Evolutionary conservation across 2,888 invertebrate species (phyloP), one percentile per base, ranked within the genome.

Genomic region (Himalopsyche japonica): DNA sequence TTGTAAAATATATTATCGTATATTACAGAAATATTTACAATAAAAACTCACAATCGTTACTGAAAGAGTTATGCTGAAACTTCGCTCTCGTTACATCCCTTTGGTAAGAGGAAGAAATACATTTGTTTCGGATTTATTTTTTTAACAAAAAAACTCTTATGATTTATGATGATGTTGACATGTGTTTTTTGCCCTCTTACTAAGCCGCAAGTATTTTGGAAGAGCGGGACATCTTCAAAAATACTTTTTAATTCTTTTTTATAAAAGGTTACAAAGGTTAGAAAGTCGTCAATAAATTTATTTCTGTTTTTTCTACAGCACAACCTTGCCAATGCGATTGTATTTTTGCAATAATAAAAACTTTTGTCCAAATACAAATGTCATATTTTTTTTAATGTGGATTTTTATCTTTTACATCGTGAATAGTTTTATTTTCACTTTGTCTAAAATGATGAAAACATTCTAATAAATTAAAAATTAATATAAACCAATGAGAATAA

Each of bases 131-230:
- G 76, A 57, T 57, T 18, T 76, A 76, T 48, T 81, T 76, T 20
- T 20, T 32, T 47, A 43, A 47, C 37, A 76, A 82, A 80, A 85
- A 82, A 85, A 49, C 48, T 49, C 43, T 48, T 79, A 80, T 82
- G 85, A 85, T 85, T 85, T 85, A 85, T 85, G 79, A 76, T 76
- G 80, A 80, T 82, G 85, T 85, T 85, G 85, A 85, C 85, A 82
- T 47, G 82, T 83, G 57, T 76, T 76, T 76, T 76, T 76, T 76
- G 30, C 34, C 34, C 34, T 76, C 7, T 57, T 57, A 24, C 57
- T 57, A 57, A 57, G 57, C 57, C 57, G 57, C 57, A 57, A 57
- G 57, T 57, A 57, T 57, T 57, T 57, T 57, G 20, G 20, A 57
- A 57, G 57, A 20, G 24, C 57, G 20, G 57, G 20, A 57, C 57